phyloP scores from a whole-genome alignment of 2,113 vertebrate genomes.

The Crotalus horridus region DNA sequence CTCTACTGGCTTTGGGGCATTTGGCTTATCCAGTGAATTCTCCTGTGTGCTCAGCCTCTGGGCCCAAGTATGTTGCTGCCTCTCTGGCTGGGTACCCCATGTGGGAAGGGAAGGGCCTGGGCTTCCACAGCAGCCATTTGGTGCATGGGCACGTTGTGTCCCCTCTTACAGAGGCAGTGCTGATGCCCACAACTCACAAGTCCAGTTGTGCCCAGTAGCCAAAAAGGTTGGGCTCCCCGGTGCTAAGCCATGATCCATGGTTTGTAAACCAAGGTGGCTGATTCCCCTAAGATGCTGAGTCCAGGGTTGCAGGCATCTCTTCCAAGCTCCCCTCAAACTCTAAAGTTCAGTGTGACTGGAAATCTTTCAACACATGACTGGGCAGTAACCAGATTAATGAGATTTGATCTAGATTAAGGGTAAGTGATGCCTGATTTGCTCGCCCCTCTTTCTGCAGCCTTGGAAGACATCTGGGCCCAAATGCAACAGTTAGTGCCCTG shows the following conservation, averaged over 20 bases:
- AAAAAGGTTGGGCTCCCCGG: background rate
- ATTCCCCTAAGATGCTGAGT: background rate
- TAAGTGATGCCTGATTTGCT: background rate
- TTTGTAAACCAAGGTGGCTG: background rate
- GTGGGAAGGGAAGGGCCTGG: background rate
- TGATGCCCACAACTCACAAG: background rate
- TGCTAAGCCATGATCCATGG: background rate
- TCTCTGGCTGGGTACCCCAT: background rate
- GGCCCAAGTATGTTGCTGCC: background rate
- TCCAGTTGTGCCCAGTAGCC: background rate
- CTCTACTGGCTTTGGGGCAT: background rate
- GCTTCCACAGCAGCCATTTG: background rate
- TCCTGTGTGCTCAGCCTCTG: background rate
- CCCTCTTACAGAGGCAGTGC: background rate
- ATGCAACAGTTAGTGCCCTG: background rate
- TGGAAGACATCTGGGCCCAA: background rate
- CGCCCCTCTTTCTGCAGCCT: background rate
- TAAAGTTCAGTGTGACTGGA: background rate
- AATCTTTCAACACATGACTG: background rate
- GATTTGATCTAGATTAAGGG: background rate
- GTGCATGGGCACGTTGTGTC: background rate
- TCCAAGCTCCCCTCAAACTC: background rate
- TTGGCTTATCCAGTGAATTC: background rate
- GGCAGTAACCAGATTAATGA: background rate
- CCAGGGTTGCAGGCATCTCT: background rate